phyloP scores from a whole-genome alignment of 2,797 vertebrate genomes.

The Serranus cabrilla region DNA sequence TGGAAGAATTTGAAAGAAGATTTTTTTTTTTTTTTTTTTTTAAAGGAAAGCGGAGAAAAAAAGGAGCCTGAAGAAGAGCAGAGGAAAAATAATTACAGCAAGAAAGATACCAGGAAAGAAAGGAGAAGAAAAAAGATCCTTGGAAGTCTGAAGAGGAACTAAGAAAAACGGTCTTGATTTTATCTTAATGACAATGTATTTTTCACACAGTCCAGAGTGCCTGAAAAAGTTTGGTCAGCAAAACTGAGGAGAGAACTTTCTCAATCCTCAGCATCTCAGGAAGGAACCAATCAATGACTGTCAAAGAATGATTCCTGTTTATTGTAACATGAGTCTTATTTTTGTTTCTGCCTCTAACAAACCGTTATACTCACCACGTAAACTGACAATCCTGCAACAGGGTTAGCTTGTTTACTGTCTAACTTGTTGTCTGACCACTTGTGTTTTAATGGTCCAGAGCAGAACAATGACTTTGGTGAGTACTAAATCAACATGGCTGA shows the following conservation, averaged over 20 bases:
- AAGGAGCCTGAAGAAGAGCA: not conserved
- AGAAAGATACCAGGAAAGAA: not conserved
- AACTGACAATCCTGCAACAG: not conserved
- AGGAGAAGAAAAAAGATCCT: not conserved
- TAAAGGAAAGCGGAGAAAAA: not conserved
- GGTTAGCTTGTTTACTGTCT: not conserved
- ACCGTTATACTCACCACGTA: constrained; percentile 3
- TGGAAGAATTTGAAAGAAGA: not conserved
- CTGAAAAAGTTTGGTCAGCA: constrained; percentile 45
- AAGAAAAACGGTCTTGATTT: constrained; percentile 19
- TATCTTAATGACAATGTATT: constrained; percentile 35
- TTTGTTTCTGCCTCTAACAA: constrained; percentile 22
- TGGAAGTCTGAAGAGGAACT: constrained; percentile 20
- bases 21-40: not conserved
- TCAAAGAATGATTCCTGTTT: not conserved
- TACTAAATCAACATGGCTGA: not conserved
- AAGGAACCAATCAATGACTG: not conserved
- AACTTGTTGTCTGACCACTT: not conserved
- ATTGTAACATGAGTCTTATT: not conserved
- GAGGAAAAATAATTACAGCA: not conserved
- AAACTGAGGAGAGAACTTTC: constrained; percentile 24
- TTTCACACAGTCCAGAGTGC: constrained; percentile 17
- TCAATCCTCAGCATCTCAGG: constrained; percentile 1
- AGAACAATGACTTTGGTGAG: not conserved
- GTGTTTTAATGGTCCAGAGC: not conserved